phyloP scores from a whole-genome alignment of 2,113 vertebrate species.

The Spea bombifrons region DNA sequence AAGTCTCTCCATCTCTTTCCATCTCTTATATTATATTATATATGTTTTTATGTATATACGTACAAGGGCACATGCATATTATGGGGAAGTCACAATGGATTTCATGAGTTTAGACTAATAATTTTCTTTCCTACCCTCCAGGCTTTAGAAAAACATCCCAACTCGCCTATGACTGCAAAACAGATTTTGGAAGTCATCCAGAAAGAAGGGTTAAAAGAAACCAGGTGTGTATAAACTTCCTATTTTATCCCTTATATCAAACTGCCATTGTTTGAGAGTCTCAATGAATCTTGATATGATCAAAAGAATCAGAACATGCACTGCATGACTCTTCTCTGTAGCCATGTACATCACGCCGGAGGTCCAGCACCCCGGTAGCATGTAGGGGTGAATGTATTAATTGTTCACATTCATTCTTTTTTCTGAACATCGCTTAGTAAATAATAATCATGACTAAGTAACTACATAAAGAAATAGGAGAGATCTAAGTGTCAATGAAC shows the following conservation, averaged over 20 bases:
- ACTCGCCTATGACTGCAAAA: constrained; percentile 83
- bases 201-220: constrained; percentile 84
- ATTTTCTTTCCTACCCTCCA: constrained; percentile 58
- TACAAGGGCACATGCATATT: no score
- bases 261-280: neutral
- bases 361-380: neutral
- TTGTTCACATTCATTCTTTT: no score
- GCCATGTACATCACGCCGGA: constrained; percentile 11
- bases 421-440: constrained; percentile 6
- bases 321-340: neutral
- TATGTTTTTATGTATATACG: neutral
- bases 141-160: constrained; percentile 81
- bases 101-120: neutral
- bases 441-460: constrained; percentile 7
- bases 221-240: constrained; percentile 69
- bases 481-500: neutral
- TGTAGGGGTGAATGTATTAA: neutral
- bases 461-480: neutral
- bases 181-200: constrained; percentile 85
- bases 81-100: no score
- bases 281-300: neutral
- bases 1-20: no score
- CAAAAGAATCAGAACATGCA: neutral
- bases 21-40: neutral
- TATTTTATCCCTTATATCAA: neutral